Evolutionary conservation across 1,140 invertebrate species (phyloP).

Genomic region (Zaprionus ornatus): DNA sequence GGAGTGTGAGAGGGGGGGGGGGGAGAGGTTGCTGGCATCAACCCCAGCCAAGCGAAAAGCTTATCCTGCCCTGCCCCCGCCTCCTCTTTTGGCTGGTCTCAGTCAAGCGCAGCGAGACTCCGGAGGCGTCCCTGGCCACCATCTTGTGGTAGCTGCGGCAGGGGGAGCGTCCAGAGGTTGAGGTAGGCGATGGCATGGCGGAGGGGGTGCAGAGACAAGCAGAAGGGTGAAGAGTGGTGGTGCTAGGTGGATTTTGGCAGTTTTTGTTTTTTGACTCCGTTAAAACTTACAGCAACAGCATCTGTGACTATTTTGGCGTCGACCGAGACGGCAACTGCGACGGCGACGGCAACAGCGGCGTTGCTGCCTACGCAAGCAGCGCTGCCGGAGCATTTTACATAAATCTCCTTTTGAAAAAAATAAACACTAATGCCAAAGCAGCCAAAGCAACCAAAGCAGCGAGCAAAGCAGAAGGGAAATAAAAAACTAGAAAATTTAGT

Average conservation of each 20-base stretch:
- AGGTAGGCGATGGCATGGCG: slow-evolving; percentile 41
- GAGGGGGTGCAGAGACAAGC: neutral
- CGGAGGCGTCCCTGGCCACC: slow-evolving; percentile 16
- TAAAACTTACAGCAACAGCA: slow-evolving; percentile 78
- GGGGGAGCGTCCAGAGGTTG: slow-evolving; percentile 25
- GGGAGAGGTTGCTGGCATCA: neutral
- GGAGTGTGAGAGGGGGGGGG: neutral
- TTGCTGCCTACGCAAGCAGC: neutral
- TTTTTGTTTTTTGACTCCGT: slow-evolving; percentile 70
- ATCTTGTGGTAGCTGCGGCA: slow-evolving; percentile 33
- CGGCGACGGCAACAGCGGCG: slow-evolving; percentile 9
- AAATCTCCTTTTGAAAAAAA: slow-evolving; percentile 81
- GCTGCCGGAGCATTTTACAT: slow-evolving; percentile 68
- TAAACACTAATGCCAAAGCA: slow-evolving; percentile 75
- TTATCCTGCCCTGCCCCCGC: neutral
- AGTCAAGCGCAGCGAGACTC: slow-evolving; percentile 34
- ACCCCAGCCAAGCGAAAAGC: slow-evolving; percentile 6
- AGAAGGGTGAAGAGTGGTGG: slow-evolving; percentile 8
- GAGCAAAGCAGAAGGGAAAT: slow-evolving; percentile 47
- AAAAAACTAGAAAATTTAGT: slow-evolving; percentile 83
- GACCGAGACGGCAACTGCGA: slow-evolving; percentile 12
- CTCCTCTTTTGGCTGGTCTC: slow-evolving; percentile 6
- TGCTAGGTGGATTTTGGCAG: slow-evolving; percentile 45
- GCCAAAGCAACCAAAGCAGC: slow-evolving; percentile 2
- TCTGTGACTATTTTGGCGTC: slow-evolving; percentile 72